Base-by-base conservation (phyloP, 2,113 vertebrate species). In the Aegotheles bennettii region DNA sequence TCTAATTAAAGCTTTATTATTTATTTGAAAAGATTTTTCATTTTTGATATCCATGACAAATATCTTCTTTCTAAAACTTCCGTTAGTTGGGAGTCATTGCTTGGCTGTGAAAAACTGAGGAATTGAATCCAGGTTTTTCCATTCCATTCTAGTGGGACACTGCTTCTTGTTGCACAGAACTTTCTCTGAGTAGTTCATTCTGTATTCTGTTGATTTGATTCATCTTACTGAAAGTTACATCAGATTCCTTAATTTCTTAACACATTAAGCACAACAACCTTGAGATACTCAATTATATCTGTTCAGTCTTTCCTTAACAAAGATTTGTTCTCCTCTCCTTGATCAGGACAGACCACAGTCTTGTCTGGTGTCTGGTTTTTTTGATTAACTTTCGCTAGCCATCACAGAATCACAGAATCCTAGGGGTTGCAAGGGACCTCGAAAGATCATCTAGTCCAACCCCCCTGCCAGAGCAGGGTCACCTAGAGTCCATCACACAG, bases 301-400 rank as follows among this genome's bases (percentile, higher is more conserved):
- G 88, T 78, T 90, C 28, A 4, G 1, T 38, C 95, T 89, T 96
- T 40, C 60, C 75, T 89, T 89, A 85, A 13, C 70, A 75, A 68
- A 67, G 53, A 17, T 68, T 93, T 54, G 23, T 35, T 81, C 84
- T 94, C 76, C 11, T 82, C 54, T 93, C 56, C 76, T 76, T 97
- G 84, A 93, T 84, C 51, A 93, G 88, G 90, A 79, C 54, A 84
- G 77, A 50, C 81, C 94, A 59, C 63, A 94, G 76, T 77, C 96
- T 36, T 79, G 12, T 50, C 7, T 51, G 91, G 51, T 88, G 56
- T 60, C 77, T 65, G 51, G 6, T 7, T 24, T 54, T 78, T 87
- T 84, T 14, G 43, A 42, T 53, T 75, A 42, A 63, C 94, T 89
- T 94, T 93, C 81, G 74, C 74, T 65, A 67, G 47, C 28, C 59